Percentiles rank a stretch among this genome's conserved stretches.
These are phyloP conservation scores for Temnopleurus reevesii DNA, from an alignment of 53 echinoderm and acorn worm species.

Conservation along the genomic window DNA sequence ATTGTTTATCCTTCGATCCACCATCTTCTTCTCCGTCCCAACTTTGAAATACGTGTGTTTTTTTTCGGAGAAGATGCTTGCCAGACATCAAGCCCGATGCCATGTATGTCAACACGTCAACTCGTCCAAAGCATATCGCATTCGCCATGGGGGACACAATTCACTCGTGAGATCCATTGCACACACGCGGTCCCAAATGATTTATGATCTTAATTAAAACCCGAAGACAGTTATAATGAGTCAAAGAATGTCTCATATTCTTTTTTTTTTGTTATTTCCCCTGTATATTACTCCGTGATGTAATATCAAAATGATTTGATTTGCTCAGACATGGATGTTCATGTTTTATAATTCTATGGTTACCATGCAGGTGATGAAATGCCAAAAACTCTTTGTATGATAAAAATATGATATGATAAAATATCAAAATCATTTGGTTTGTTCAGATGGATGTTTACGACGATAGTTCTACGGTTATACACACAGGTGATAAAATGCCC, in stretches of 20 bases:
- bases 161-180: conserved; percentile 19
- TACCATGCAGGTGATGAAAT: too few relatives aligned
- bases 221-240: conserved; percentile 6
- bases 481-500: too few relatives aligned
- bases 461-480: too few relatives aligned
- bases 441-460: too few relatives aligned
- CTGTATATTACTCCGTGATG: too few relatives aligned
- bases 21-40: too few relatives aligned
- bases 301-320: too few relatives aligned
- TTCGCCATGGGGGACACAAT: conserved; percentile 26
- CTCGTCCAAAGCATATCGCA: conserved; percentile 10
- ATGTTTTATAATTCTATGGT: too few relatives aligned
- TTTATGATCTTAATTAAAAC: conserved; percentile 56
- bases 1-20: not conserved
- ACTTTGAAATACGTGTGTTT: not conserved
- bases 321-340: too few relatives aligned
- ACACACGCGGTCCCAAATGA: conserved; percentile 20
- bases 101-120: not conserved
- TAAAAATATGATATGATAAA: too few relatives aligned
- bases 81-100: not conserved
- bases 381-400: too few relatives aligned
- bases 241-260: not conserved
- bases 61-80: not conserved
- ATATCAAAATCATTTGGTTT: too few relatives aligned
- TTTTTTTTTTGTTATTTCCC: not conserved